Base-by-base conservation (phyloP, 2,888 invertebrate genomes). In the Rhamnusium bicolor region DNA sequence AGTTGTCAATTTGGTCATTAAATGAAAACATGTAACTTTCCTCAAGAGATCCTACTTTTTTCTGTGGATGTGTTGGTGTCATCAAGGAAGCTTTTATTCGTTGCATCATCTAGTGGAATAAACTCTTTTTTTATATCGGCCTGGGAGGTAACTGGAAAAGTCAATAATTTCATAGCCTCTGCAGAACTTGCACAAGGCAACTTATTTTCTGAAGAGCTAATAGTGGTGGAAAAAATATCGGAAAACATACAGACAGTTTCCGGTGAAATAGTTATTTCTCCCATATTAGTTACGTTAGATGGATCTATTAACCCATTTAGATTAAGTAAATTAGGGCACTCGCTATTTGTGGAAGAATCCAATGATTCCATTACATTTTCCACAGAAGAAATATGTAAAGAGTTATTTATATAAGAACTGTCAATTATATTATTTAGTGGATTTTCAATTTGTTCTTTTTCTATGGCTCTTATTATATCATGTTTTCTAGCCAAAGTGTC, bases 221-320 rank as follows among this genome's bases (percentile, higher is more conserved):
- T 53, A 16, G 53, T 65, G 0, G 65, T 65, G 4, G 65, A 29
- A 14, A 65, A 53, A 16, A 65, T 65, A 19, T 54, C 16, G 10
- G 67, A 29, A 8, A 56, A 32, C 67, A 67, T 56, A 32, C 56
- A 51, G 18, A 56, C 67, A 40, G 19, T 46, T 12, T 56, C 67
- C 3, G 67, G 46, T 16, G 46, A 46, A 21, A 67, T 40, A 7
- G 46, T n/a, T 46, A 61, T 67, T 32, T 67, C 53, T 19, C 16
- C 32, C 29, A 54, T 54, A n/a, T 32, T 18, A 65, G 19, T 19
- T 16, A 47, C 18, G n/a, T 14, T 53, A 14, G 29, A 32, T 2
- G 53, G 12, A 19, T 12, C 16, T 12, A 63, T 63, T 29, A 65
- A 65, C 19, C 27, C 47, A n/a, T 19, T 32, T 18, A 53, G 14